Percentiles rank a stretch among this genome's conserved stretches.
Evolutionary conservation across 2,888 invertebrate genomes (phyloP).

Genomic region (Argynnis bischoffii): DNA sequence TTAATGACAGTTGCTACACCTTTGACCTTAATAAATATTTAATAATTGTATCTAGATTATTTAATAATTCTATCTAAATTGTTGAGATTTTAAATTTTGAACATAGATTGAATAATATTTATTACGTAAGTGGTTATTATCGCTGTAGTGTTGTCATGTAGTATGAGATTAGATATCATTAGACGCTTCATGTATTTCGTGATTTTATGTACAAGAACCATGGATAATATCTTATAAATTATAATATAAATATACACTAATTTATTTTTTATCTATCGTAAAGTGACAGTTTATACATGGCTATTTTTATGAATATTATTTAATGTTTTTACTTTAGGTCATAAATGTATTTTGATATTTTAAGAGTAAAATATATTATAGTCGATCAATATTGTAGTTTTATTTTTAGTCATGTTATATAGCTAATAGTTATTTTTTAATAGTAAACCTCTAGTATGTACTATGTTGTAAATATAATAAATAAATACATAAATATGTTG

Average conservation of each 20-base stretch:
- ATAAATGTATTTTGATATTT: constrained; percentile 52
- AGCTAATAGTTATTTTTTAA: not conserved
- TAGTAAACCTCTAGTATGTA: too few species aligned
- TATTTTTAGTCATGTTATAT: constrained; percentile 30
- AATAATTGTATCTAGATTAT: not conserved
- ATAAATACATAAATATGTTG: too few species aligned
- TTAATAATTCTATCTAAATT: constrained; percentile 11
- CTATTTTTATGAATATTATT: constrained; percentile 45
- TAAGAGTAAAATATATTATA: constrained; percentile 49
- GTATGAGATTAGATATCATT: constrained; percentile 35
- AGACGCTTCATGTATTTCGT: constrained; percentile 41
- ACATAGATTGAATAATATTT: constrained; percentile 16
- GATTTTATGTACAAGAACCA: constrained; percentile 4
- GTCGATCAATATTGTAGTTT: constrained; percentile 43
- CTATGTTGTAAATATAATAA: too few species aligned
- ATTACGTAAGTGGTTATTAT: constrained; percentile 8
- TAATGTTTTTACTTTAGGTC: constrained; percentile 45
- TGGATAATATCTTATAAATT: constrained; percentile 14
- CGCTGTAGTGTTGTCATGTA: constrained; percentile 32
- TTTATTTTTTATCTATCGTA: constrained; percentile 34
- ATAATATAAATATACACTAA: constrained; percentile 21
- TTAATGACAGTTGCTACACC: constrained; percentile 5
- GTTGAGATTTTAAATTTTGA: constrained; percentile 11
- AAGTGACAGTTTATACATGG: constrained; percentile 34
- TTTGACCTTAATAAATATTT: constrained; percentile 10